Evolutionary conservation across 2,888 invertebrate species (phyloP).

Genomic region (Epiblema foenella): DNA sequence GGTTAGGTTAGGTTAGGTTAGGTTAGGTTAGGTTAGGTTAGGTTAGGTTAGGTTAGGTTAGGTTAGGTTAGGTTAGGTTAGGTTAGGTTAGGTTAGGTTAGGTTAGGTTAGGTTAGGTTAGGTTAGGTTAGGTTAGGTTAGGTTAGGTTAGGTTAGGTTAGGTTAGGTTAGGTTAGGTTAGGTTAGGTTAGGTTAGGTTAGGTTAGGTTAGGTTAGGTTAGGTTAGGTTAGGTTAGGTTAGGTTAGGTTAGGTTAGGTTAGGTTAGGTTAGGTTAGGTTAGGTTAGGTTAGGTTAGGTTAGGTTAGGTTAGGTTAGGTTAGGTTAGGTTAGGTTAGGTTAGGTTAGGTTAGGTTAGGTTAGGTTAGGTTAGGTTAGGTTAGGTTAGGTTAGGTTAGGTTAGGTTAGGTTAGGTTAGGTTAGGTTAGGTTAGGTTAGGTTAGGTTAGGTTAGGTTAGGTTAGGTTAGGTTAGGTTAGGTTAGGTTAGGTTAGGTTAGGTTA

Average conservation of each 20-base stretch:
- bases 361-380: too few species aligned
- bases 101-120: constrained; percentile 23
- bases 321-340: too few species aligned
- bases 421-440: too few species aligned
- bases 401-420: too few species aligned
- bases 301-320: constrained; percentile 41
- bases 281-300: constrained; percentile 39
- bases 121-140: constrained; percentile 42
- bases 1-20: too few species aligned
- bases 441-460: too few species aligned
- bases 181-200: constrained; percentile 42
- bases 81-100: constrained; percentile 23
- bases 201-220: constrained; percentile 31
- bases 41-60: constrained; percentile 21
- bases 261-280: constrained; percentile 32
- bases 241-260: constrained; percentile 35
- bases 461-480: too few species aligned
- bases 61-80: constrained; percentile 23
- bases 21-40: too few species aligned
- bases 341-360: too few species aligned
- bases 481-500: too few species aligned
- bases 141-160: constrained; percentile 44
- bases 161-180: constrained; percentile 44
- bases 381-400: too few species aligned
- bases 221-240: constrained; percentile 34